These are phyloP conservation scores for Lepilemur ruficaudatus DNA, from an alignment of 2,797 vertebrate species.

Conservation along the genomic window DNA sequence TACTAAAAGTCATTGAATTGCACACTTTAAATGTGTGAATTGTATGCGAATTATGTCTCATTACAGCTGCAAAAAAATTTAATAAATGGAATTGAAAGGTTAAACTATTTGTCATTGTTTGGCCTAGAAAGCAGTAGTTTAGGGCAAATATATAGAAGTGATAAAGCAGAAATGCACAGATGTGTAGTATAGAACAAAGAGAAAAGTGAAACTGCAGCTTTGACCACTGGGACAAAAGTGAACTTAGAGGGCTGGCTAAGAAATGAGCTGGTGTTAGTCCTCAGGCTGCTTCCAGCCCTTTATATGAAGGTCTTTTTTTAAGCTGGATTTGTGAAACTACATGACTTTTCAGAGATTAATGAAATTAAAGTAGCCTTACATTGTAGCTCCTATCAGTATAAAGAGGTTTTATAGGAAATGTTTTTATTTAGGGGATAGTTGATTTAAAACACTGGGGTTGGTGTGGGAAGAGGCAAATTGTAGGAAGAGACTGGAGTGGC, in stretches of 20 bases:
- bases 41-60: not conserved
- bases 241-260: not conserved
- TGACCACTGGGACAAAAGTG: not conserved
- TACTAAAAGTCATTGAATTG: not conserved
- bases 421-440: not conserved
- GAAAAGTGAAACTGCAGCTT: not conserved
- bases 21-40: not conserved
- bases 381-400: not conserved
- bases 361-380: not conserved
- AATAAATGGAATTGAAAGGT: not conserved
- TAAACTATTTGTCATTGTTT: not conserved
- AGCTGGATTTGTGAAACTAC: not conserved
- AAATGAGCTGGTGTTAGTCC: not conserved
- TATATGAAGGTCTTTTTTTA: not conserved
- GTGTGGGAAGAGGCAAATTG: not conserved
- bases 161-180: not conserved
- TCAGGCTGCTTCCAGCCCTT: not conserved
- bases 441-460: not conserved
- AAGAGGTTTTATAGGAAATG: not conserved
- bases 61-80: not conserved
- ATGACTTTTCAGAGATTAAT: constrained; percentile 30
- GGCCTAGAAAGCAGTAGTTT: not conserved
- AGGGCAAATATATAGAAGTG: not conserved
- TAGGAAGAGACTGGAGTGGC: not conserved
- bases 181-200: not conserved